Evolutionary conservation across 2,888 invertebrate species (phyloP).

Genomic region (Glaucopsyche alexis): DNA sequence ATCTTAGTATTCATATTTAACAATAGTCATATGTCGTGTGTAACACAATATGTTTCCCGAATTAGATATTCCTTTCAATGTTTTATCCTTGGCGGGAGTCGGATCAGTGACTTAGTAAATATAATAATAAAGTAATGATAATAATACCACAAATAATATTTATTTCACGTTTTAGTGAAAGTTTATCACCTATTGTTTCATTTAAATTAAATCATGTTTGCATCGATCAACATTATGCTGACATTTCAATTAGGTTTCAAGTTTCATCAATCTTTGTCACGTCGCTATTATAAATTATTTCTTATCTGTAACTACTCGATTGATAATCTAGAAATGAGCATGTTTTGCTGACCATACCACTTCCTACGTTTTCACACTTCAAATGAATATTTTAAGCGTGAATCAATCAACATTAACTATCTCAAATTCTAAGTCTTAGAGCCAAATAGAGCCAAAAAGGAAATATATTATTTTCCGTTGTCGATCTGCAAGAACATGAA

Average conservation of each 20-base stretch:
- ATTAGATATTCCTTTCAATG: not conserved
- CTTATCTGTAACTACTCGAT: not conserved
- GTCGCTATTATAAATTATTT: not conserved
- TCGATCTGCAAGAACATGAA: no score
- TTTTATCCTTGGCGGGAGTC: not conserved
- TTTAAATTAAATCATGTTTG: not conserved
- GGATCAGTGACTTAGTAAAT: not conserved
- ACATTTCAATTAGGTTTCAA: not conserved
- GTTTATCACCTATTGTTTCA: conserved; percentile 10
- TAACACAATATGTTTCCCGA: not conserved
- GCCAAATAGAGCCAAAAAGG: no score
- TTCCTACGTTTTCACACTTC: no score
- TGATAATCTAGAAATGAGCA: not conserved
- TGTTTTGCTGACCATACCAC: no score
- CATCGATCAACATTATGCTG: not conserved
- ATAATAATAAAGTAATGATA: no score
- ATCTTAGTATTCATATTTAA: not conserved
- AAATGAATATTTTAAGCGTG: no score
- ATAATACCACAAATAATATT: not conserved
- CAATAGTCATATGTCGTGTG: not conserved
- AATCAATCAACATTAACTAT: no score
- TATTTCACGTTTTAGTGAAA: not conserved
- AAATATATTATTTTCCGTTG: no score
- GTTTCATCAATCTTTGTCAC: not conserved
- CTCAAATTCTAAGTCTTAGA: no score